Evolutionary conservation across 1,140 invertebrate genomes (phyloP).

Genomic region (Oryzaephilus surinamensis): DNA sequence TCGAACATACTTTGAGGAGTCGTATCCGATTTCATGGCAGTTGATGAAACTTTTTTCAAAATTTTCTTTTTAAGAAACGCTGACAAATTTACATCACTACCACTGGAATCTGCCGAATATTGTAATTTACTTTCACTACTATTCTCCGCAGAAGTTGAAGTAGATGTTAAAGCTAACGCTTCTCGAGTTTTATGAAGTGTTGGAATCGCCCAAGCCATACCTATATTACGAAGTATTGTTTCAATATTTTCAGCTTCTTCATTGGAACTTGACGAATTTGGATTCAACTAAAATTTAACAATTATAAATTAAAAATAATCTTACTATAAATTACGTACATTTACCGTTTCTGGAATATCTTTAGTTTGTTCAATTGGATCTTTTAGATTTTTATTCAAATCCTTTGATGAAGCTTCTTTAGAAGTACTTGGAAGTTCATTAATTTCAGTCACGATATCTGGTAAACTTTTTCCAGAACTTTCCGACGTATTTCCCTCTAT

Average conservation of each 20-base stretch:
- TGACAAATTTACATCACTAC: background rate
- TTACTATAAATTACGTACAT: constrained; percentile 1
- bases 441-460: constrained; percentile 2
- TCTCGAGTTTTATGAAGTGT: constrained; percentile 56
- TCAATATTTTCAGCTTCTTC: constrained; percentile 42
- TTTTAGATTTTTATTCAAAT: too few relatives aligned
- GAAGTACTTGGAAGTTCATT: too few relatives aligned
- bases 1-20: too few relatives aligned
- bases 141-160: constrained; percentile 38
- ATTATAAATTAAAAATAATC: background rate
- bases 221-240: constrained; percentile 45
- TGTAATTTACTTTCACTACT: too few relatives aligned
- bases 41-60: too few relatives aligned
- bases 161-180: constrained; percentile 49
- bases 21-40: too few relatives aligned
- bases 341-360: background rate
- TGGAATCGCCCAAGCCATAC: constrained; percentile 52
- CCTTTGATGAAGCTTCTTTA: too few relatives aligned
- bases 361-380: background rate
- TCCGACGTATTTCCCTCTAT: background rate
- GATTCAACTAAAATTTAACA: background rate
- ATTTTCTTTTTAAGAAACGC: background rate
- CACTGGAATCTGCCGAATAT: background rate
- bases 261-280: constrained; percentile 4
- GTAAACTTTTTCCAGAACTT: too few relatives aligned